phyloP scores from a whole-genome alignment of 2,113 vertebrate genomes.

The Pyxicephalus adspersus region DNA sequence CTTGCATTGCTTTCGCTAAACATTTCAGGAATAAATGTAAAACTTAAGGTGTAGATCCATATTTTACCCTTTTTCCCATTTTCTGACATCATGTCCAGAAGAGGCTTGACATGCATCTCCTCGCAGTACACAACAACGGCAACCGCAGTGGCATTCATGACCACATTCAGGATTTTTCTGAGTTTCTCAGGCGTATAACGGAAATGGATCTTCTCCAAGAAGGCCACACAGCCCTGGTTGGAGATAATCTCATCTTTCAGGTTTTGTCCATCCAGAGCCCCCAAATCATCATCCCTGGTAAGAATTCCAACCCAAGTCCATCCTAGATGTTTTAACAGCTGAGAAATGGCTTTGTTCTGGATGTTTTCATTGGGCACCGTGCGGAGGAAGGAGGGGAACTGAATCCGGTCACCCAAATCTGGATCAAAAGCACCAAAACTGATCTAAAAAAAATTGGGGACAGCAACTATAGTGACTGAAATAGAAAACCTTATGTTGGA shows the following conservation, averaged over 20 bases:
- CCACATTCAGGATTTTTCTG: background rate
- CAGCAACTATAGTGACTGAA: background rate
- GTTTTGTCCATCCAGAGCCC: slow-evolving; percentile 19
- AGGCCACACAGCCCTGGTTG: slow-evolving; percentile 33
- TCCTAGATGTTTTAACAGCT: slow-evolving; percentile 26
- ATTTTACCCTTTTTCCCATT: background rate
- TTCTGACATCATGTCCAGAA: slow-evolving; percentile 32
- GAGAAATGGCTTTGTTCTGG: slow-evolving; percentile 36
- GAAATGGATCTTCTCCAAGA: slow-evolving; percentile 47
- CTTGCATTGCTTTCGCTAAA: background rate
- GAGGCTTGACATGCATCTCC: slow-evolving; percentile 41
- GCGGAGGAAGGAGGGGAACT: slow-evolving; percentile 33
- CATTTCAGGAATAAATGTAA: slow-evolving; percentile 35
- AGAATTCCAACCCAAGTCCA: slow-evolving; percentile 47
- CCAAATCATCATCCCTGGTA: slow-evolving; percentile 41
- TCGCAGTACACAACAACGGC: slow-evolving; percentile 36
- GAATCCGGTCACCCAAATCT: slow-evolving; percentile 8
- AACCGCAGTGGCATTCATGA: slow-evolving; percentile 1
- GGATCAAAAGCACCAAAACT: slow-evolving; percentile 46
- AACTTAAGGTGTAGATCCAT: slow-evolving; percentile 29
- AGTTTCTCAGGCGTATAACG: slow-evolving; percentile 12
- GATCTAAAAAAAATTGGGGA: slow-evolving; percentile 13
- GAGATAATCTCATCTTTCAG: slow-evolving; percentile 26
- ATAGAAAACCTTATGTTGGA: background rate
- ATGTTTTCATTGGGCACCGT: slow-evolving; percentile 42